phyloP scores from a whole-genome alignment of 2,888 invertebrate species.

The Diabrotica balteata region DNA sequence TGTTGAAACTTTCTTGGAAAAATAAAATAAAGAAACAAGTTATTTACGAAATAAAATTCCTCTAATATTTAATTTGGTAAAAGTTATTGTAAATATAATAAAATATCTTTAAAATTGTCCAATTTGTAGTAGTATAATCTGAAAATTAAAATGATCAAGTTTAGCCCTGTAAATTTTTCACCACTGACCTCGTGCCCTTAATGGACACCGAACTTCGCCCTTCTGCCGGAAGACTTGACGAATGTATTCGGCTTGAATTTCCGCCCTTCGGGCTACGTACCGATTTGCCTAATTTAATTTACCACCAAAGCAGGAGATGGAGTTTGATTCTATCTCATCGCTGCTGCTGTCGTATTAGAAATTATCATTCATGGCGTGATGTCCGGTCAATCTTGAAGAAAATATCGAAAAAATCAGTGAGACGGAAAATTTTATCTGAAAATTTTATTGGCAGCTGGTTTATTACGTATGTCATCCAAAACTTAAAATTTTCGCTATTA shows the following conservation, averaged over 20 bases:
- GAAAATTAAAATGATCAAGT: too few relatives aligned
- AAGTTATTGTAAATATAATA: too few relatives aligned
- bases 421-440: constrained; percentile 11
- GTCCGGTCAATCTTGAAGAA: constrained; percentile 24
- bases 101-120: too few relatives aligned
- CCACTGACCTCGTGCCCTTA: constrained; percentile 36
- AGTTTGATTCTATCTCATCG: constrained; percentile 21
- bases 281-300: constrained; percentile 38
- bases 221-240: constrained; percentile 50
- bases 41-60: too few relatives aligned
- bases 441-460: background rate
- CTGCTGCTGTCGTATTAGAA: constrained; percentile 18
- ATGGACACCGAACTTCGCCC: constrained; percentile 44
- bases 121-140: too few relatives aligned
- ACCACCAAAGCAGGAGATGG: constrained; percentile 29
- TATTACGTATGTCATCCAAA: too few relatives aligned
- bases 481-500: too few relatives aligned
- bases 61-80: too few relatives aligned
- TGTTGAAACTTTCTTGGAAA: too few relatives aligned
- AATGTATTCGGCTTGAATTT: constrained; percentile 52
- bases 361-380: constrained; percentile 24
- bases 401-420: constrained; percentile 20
- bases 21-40: too few relatives aligned
- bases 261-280: constrained; percentile 39
- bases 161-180: constrained; percentile 1